These are phyloP conservation scores for Brachionus plicatilis DNA, from an alignment of 1,140 invertebrate species.

Conservation along the genomic window DNA sequence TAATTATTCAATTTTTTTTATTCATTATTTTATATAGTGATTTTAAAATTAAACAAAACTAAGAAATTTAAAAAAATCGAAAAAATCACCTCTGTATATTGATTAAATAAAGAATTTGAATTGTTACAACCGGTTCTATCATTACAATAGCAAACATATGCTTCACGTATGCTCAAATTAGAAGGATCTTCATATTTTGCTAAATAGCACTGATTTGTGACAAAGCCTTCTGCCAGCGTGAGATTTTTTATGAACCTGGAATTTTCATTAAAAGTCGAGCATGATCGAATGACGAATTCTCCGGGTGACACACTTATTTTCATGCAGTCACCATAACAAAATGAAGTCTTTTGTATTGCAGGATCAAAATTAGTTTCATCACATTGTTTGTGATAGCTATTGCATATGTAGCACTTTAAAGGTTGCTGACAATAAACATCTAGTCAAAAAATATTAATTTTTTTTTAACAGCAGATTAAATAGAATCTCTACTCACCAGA, in stretches of 20 bases:
- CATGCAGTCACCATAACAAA: slow-evolving; percentile 19
- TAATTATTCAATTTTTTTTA: too few relatives aligned
- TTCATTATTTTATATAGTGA: not conserved
- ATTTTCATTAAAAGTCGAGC: slow-evolving; percentile 33
- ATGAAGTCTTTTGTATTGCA: not conserved
- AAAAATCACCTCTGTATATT: not conserved
- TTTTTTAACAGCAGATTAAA: too few relatives aligned
- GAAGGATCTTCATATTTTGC: slow-evolving; percentile 4
- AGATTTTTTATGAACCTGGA: not conserved
- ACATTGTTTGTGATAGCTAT: slow-evolving; percentile 30
- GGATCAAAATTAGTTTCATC: not conserved
- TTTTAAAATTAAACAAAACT: not conserved
- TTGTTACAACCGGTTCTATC: slow-evolving; percentile 23
- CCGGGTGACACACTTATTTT: slow-evolving; percentile 24
- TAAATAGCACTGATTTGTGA: not conserved
- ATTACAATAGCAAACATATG: slow-evolving; percentile 36
- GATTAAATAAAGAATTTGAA: not conserved
- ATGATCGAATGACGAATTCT: slow-evolving; percentile 10
- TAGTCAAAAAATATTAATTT: not conserved
- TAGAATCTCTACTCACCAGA: not conserved
- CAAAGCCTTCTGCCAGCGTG: not conserved
- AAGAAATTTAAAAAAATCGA: not conserved
- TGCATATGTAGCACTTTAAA: slow-evolving; percentile 21
- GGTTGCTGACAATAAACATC: not conserved
- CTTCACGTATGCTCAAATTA: not conserved